Base-by-base conservation (phyloP, 2,113 vertebrate genomes). In the Zootoca vivipara region DNA sequence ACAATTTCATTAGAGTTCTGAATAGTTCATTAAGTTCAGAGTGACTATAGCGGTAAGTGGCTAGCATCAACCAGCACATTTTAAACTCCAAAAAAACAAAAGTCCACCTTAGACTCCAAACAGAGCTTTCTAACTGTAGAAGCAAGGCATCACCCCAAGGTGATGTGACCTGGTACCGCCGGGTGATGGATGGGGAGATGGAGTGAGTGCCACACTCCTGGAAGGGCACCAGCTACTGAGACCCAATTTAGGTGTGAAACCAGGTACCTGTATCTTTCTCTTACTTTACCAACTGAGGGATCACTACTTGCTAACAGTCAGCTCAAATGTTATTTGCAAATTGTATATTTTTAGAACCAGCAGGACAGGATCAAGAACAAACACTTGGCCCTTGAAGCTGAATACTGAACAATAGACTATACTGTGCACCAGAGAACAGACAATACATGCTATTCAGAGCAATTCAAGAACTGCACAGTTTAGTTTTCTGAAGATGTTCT, bases 51-150 rank as follows among this genome's bases (percentile, higher is more conserved):
- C 18, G 46, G 8, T 46, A 9, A n/a, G 3, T 15, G 33, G 5
- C 15, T 15, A 12, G 69, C 69, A 58, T 33, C 75, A 4, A 46
- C 16, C 12, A n/a, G 5, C 46, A 58, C 62, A 62, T 13, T 46
- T n/a, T 26, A 75, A 65, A 15, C 4, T 12, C 38, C 46, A 0
- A 2, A 30, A 52, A n/a, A n/a, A 7, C 35, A 42, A 65, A 12
- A 20, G 16, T 20, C 10, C 1, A 74, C 33, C 30, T 0, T 1
- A 4, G 18, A 0, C 33, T 56, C 9, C 18, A 0, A 0, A 5
- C 72, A 33, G 52, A 70, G 3, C 0, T 5, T 4, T 0, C 30
- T 0, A 24, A 1, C 0, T 0, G 40, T 18, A 24, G n/a, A 81
- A 65, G 10, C 26, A 62, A 24, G 15, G 38, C 26, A 24, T 42